These are phyloP conservation scores for Oxygymnocypris stewartii DNA, from an alignment of 2,113 vertebrate species.

Conservation along the genomic window DNA sequence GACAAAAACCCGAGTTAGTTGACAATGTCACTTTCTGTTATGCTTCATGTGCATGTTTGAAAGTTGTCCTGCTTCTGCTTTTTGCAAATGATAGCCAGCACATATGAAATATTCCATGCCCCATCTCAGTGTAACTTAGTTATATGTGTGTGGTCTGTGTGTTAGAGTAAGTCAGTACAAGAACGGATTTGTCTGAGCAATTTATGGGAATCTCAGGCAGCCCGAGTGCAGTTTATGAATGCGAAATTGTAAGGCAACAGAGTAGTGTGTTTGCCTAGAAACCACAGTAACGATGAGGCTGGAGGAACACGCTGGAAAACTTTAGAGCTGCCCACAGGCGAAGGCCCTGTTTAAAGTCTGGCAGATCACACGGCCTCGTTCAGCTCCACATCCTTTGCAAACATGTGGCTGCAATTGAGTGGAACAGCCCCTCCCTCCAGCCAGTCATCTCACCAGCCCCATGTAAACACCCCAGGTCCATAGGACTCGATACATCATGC, in stretches of 20 bases:
- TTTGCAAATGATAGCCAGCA: background rate
- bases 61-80: conserved; percentile 1
- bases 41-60: background rate
- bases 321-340: conserved; percentile 57
- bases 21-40: conserved; percentile 20
- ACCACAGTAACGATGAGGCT: conserved; percentile 51
- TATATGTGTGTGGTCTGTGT: conserved; percentile 52
- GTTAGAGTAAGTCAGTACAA: conserved; percentile 27
- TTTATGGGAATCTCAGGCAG: conserved; percentile 36
- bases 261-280: conserved; percentile 50
- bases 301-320: conserved; percentile 53
- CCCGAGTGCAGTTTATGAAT: conserved; percentile 35
- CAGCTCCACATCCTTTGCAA: conserved; percentile 57
- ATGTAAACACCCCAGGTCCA: conserved; percentile 53
- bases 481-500: conserved; percentile 43
- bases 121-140: conserved; percentile 9
- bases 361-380: conserved; percentile 53
- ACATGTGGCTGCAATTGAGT: conserved; percentile 61
- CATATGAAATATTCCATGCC: conserved; percentile 7
- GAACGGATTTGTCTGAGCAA: conserved; percentile 38
- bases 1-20: background rate
- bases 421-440: conserved; percentile 55
- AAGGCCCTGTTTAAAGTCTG: conserved; percentile 50
- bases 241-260: conserved; percentile 30
- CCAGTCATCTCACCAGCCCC: conserved; percentile 39